Conservation (phyloP, 2,888 invertebrate species). For the Ophion ellenae region DNA sequence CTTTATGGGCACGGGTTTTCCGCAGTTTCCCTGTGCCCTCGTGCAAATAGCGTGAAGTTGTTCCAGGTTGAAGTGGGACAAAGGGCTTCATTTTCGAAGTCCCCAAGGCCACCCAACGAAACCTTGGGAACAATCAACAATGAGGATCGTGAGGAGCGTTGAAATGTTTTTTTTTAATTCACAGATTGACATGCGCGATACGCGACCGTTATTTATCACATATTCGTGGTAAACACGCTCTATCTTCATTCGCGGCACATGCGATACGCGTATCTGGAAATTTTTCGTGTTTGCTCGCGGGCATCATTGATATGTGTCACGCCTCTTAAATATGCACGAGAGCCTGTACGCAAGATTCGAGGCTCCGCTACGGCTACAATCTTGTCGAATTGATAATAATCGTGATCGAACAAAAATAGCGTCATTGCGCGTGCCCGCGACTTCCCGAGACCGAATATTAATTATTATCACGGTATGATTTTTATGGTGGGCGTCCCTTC, state of each 20-base stretch:
- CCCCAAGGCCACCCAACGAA: not conserved
- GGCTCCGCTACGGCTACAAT: slow-evolving; percentile 15
- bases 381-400: slow-evolving; percentile 41
- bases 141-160: slow-evolving; percentile 5
- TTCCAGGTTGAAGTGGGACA: not conserved
- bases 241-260: slow-evolving; percentile 4
- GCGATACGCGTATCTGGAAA: slow-evolving; percentile 4
- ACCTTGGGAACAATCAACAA: not conserved
- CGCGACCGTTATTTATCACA: slow-evolving; percentile 36
- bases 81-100: not conserved
- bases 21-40: not conserved
- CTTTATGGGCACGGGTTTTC: not conserved
- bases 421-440: slow-evolving; percentile 15
- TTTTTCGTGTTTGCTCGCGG: slow-evolving; percentile 27
- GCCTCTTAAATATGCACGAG: slow-evolving; percentile 48
- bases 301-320: slow-evolving; percentile 38
- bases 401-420: slow-evolving; percentile 37
- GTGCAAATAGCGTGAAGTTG: not conserved
- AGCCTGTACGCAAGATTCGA: slow-evolving; percentile 22
- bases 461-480: slow-evolving; percentile 19
- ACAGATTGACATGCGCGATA: slow-evolving; percentile 25
- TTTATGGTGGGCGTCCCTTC: not conserved
- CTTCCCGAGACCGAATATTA: slow-evolving; percentile 20
- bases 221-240: slow-evolving; percentile 31
- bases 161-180: not conserved